phyloP scores from a whole-genome alignment of 2,888 invertebrate genomes.

The Salpingus planirostris region DNA sequence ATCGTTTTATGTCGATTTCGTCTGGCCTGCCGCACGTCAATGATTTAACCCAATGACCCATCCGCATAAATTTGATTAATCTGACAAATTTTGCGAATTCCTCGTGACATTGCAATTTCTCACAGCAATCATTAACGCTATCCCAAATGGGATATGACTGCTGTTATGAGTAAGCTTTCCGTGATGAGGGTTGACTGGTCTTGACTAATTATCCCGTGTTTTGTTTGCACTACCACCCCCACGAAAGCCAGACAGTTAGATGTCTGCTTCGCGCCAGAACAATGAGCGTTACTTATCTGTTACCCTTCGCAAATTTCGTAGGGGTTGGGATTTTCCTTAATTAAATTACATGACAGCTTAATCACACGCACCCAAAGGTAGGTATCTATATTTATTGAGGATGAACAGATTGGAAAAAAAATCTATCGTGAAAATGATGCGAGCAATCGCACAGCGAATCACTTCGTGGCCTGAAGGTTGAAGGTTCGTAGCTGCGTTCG shows the following conservation, averaged over 20 bases:
- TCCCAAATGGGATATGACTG: constrained; percentile 3
- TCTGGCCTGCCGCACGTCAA: too few species aligned
- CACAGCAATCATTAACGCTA: constrained; percentile 16
- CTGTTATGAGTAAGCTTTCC: constrained; percentile 7
- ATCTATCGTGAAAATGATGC: too few species aligned
- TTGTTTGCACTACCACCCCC: constrained; percentile 1
- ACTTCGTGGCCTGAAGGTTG: too few species aligned
- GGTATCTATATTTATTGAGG: too few species aligned
- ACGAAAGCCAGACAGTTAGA: neutral
- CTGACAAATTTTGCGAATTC: constrained; percentile 15
- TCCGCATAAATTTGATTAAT: constrained; percentile 13
- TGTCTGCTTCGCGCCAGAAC: neutral
- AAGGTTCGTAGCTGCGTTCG: too few species aligned
- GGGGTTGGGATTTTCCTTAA: too few species aligned
- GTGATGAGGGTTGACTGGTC: constrained; percentile 15
- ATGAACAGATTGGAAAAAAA: constrained; percentile 1
- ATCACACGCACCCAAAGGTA: too few species aligned
- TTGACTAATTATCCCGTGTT: constrained; percentile 12
- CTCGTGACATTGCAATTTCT: constrained; percentile 14
- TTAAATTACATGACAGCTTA: too few species aligned
- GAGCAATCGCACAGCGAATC: too few species aligned
- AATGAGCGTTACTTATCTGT: too few species aligned
- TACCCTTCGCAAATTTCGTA: too few species aligned
- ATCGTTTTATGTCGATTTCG: too few species aligned
- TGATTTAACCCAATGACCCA: constrained; percentile 8